Evolutionary conservation across 92 coral and sea anemone species (phyloP), one percentile per base, ranked within the genome.

Genomic region (Porites divaricata): DNA sequence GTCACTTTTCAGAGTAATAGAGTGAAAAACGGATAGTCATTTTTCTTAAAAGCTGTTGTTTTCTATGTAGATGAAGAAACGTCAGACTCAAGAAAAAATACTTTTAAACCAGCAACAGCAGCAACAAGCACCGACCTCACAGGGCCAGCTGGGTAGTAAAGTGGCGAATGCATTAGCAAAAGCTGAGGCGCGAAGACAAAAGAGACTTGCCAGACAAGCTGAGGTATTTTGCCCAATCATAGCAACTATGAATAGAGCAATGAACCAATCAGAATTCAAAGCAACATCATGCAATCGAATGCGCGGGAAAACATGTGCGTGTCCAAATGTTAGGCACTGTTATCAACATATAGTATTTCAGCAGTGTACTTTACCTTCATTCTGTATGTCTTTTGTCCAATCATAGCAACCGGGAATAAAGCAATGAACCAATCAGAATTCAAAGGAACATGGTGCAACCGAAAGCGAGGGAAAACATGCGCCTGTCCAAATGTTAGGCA

Each of bases 121-220:
- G 66, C 93, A 89, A 56, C 98, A 92, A 77, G 86, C 87, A 57
- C 94, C 92, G 10, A 81, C 84, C 24, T 78, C 77, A 13, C 96
- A 90, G 70, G 92, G 98, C 28, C 98, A 96, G 90, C 91, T 96
- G n/a, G 97, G 95, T 51, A 96, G 99, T 61, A 96, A 96, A 74
- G 99, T 96, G 21, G 99, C 99, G 1, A 96, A 91, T 67, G 99
- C 98, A 12, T 77, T 96, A 58, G 99, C 95, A 63, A 96, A 96
- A 81, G 99, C 99, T 21, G 99, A 96, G 75, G 97, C 98, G 2
- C 91, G 99, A 24, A 90, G 92, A 56, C 83, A 87, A 74, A 96
- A 95, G 91, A 87, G 96, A 81, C 91, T 92, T 65, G 92, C 95
- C 70, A 82, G 99, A 66, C 99, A 96, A 74, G 97, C 95, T 21